phyloP scores from a whole-genome alignment of 1,140 invertebrate species.

The Drosophila rhopaloa region DNA sequence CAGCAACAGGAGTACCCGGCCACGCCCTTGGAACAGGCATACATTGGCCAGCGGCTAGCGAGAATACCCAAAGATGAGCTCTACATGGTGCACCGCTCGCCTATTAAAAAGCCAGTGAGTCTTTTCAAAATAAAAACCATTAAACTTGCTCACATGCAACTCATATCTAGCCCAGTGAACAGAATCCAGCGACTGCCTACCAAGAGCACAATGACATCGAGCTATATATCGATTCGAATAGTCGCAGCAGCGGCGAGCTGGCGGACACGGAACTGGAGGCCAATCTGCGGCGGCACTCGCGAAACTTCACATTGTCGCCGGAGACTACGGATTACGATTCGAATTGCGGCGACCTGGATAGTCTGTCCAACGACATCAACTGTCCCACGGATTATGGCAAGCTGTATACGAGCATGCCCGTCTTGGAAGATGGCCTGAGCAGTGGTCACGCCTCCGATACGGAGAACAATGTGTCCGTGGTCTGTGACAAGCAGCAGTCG shows the following conservation, averaged over 20 bases:
- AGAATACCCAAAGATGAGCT: conserved; percentile 83
- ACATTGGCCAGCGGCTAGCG: conserved; percentile 82
- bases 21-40: conserved; percentile 69
- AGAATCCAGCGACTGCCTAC: conserved; percentile 26
- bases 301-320: conserved; percentile 93
- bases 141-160: neutral
- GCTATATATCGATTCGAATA: conserved; percentile 83
- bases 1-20: conserved; percentile 46
- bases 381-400: conserved; percentile 79
- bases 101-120: conserved; percentile 69
- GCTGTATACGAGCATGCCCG: conserved; percentile 90
- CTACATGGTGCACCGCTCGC: conserved; percentile 78
- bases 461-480: conserved; percentile 89
- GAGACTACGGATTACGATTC: conserved; percentile 98
- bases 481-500: conserved; percentile 60
- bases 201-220: conserved; percentile 83
- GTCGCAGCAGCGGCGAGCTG: conserved; percentile 78
- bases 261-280: conserved; percentile 79
- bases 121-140: neutral
- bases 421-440: conserved; percentile 96
- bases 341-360: conserved; percentile 93
- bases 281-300: conserved; percentile 75
- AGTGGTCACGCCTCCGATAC: conserved; percentile 96
- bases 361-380: conserved; percentile 85
- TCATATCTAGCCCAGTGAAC: conserved; percentile 34